Conservation (phyloP, 2,797 vertebrate genomes). For the Margarornis squamiger region DNA sequence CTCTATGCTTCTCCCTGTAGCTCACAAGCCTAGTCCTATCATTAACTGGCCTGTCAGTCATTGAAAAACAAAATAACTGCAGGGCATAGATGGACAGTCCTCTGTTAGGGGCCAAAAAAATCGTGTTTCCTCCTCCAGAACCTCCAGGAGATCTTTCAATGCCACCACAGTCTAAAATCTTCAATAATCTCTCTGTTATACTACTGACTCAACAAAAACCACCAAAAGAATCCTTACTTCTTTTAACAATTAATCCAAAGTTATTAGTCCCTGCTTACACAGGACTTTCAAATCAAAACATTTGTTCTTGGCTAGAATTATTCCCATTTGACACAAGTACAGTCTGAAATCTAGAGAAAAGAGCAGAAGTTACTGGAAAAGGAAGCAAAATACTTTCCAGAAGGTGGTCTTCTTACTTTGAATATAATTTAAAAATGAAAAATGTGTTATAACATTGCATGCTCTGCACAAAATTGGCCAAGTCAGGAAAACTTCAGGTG, state of each 20-base stretch:
- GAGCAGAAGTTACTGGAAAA: background rate
- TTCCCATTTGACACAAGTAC: background rate
- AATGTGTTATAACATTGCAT: background rate
- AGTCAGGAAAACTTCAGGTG: background rate
- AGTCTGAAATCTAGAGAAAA: background rate
- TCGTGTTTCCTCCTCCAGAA: background rate
- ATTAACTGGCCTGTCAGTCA: background rate
- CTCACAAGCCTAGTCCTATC: background rate
- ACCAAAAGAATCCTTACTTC: background rate
- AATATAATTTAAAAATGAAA: background rate
- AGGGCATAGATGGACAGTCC: background rate
- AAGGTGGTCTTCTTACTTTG: background rate
- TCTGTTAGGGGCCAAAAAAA: background rate
- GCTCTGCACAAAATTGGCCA: background rate
- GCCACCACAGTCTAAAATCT: background rate
- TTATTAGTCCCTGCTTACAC: background rate
- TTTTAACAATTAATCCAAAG: background rate
- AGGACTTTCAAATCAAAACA: background rate
- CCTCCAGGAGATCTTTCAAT: background rate
- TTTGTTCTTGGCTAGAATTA: background rate
- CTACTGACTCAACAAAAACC: background rate
- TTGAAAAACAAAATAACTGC: background rate
- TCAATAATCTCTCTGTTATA: background rate
- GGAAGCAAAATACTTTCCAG: background rate
- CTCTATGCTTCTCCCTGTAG: background rate